phyloP scores from a whole-genome alignment of 2,888 invertebrate species.

The Lasius fuliginosus region DNA sequence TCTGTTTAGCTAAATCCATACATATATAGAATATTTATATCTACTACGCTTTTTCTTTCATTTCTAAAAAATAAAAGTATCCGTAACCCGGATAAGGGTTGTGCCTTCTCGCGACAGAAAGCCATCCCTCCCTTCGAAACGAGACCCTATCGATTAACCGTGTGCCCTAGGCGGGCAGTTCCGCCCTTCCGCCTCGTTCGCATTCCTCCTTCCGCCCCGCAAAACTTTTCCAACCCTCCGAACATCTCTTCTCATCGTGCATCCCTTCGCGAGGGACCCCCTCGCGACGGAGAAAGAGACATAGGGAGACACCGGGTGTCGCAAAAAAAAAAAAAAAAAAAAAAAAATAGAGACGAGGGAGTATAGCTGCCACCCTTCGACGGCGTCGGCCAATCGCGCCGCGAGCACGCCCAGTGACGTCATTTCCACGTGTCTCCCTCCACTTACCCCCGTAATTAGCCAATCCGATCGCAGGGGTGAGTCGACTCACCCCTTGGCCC shows the following conservation, averaged over 20 bases:
- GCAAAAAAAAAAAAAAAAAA: constrained; percentile 55
- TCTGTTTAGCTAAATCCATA: not conserved
- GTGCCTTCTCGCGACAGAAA: constrained; percentile 12
- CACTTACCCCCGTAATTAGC: constrained; percentile 80
- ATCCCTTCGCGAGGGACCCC: constrained; percentile 52
- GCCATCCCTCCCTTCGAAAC: constrained; percentile 40
- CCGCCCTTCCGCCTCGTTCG: constrained; percentile 64
- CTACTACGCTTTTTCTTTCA: not conserved
- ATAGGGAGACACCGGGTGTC: constrained; percentile 27
- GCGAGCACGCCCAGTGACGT: constrained; percentile 82
- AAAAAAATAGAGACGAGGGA: constrained; percentile 57
- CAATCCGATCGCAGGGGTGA: constrained; percentile 78
- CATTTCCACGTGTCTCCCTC: constrained; percentile 68
- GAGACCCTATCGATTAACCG: constrained; percentile 74
- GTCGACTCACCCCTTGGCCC: constrained; percentile 58
- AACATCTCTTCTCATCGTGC: constrained; percentile 19
- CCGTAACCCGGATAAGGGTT: constrained; percentile 5
- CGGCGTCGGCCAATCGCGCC: constrained; percentile 77
- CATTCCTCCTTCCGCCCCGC: constrained; percentile 23
- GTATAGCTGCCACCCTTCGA: constrained; percentile 64
- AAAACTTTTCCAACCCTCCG: constrained; percentile 9
- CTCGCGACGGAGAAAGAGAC: constrained; percentile 28
- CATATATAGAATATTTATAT: not conserved
- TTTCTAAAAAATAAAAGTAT: not conserved
- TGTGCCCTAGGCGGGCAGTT: constrained; percentile 63